Evolutionary conservation across 2,888 invertebrate species (phyloP).

Genomic region (Nymphalis urticae): DNA sequence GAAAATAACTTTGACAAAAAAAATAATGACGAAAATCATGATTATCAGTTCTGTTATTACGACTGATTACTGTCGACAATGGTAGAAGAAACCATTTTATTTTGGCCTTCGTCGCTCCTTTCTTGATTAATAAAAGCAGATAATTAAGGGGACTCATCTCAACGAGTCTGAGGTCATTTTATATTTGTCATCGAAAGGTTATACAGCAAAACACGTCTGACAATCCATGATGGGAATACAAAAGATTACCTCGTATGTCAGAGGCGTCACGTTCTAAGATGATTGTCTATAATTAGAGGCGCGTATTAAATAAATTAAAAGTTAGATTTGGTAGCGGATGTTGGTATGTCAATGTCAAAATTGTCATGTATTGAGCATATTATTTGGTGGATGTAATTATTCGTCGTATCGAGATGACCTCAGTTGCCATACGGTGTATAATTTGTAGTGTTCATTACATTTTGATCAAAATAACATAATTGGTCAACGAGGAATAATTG

Average conservation of each 20-base stretch:
- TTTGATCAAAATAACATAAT: slow-evolving; percentile 21
- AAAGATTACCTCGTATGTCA: slow-evolving; percentile 78
- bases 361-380: slow-evolving; percentile 38
- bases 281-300: slow-evolving; percentile 75
- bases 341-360: slow-evolving; percentile 67
- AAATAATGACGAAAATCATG: slow-evolving; percentile 67
- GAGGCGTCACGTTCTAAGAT: slow-evolving; percentile 67
- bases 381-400: slow-evolving; percentile 33
- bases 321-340: slow-evolving; percentile 46
- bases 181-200: slow-evolving; percentile 59
- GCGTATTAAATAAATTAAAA: slow-evolving; percentile 75
- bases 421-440: slow-evolving; percentile 28
- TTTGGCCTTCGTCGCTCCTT: slow-evolving; percentile 50
- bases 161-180: slow-evolving; percentile 45
- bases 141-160: slow-evolving; percentile 40
- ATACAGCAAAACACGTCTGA: slow-evolving; percentile 65
- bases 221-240: slow-evolving; percentile 70
- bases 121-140: slow-evolving; percentile 25
- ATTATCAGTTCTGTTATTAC: slow-evolving; percentile 70
- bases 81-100: slow-evolving; percentile 49
- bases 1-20: slow-evolving; percentile 64
- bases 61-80: slow-evolving; percentile 75
- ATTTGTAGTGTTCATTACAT: slow-evolving; percentile 18
- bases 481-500: slow-evolving; percentile 10
- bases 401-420: slow-evolving; percentile 34